A percentile compares a stretch with the other conserved stretches of the same genome.
Evolutionary conservation across 2,888 invertebrate species (phyloP).

Genomic region (Nineta flava): DNA sequence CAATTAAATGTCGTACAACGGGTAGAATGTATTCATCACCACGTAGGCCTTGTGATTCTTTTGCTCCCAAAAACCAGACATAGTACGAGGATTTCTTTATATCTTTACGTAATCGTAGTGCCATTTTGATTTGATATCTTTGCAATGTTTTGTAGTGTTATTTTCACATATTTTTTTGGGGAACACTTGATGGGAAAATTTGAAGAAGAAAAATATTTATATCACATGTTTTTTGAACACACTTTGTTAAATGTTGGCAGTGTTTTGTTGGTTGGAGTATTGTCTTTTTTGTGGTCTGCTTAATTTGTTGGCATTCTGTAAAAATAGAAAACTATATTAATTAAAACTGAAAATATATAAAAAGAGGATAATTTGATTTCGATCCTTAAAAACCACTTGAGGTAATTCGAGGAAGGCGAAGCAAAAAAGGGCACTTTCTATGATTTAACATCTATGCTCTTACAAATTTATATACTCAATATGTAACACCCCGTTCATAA

Average conservation of each 20-base stretch:
- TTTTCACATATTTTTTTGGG: background rate
- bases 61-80: constrained; percentile 90
- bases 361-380: too few species aligned
- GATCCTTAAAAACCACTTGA: too few species aligned
- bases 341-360: too few species aligned
- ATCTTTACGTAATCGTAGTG: constrained; percentile 65
- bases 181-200: background rate
- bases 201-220: background rate
- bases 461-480: too few species aligned
- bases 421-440: too few species aligned
- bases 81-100: constrained; percentile 84
- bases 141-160: too few species aligned
- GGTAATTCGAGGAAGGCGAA: too few species aligned
- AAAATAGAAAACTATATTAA: too few species aligned
- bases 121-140: constrained; percentile 32
- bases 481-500: too few species aligned
- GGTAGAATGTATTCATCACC: constrained; percentile 77
- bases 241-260: too few species aligned
- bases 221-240: background rate
- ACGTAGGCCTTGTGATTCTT: constrained; percentile 77
- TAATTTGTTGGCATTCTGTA: background rate
- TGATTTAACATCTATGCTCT: too few species aligned
- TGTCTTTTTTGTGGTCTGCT: background rate
- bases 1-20: constrained; percentile 68
- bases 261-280: background rate